Evolutionary conservation across 2,888 invertebrate genomes (phyloP).

Genomic region (Orthosia gothica): DNA sequence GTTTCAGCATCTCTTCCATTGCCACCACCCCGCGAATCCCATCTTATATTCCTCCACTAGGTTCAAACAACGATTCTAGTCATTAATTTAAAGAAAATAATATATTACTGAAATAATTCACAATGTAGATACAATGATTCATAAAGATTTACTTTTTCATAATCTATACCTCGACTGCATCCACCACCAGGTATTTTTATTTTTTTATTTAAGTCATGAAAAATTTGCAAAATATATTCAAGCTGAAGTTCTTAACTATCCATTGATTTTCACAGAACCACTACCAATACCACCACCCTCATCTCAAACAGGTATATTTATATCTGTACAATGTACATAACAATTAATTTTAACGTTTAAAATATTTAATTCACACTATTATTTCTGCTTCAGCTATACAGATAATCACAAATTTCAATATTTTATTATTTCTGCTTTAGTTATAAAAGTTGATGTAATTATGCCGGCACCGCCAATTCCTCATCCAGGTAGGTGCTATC

Average conservation of each 20-base stretch:
- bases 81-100: background rate
- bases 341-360: background rate
- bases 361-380: background rate
- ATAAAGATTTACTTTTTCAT: background rate
- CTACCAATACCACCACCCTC: background rate
- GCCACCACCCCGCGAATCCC: conserved; percentile 14
- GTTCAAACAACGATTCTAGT: background rate
- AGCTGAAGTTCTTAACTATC: background rate
- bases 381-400: background rate
- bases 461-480: background rate
- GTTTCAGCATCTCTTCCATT: conserved; percentile 35
- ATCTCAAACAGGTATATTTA: background rate
- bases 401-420: background rate
- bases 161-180: background rate
- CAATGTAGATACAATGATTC: background rate
- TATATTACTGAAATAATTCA: background rate
- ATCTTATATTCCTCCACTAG: conserved; percentile 5
- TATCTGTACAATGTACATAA: background rate
- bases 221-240: background rate
- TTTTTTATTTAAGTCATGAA: background rate
- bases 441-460: background rate
- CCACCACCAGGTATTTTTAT: conserved; percentile 16
- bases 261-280: background rate
- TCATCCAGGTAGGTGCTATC: background rate
- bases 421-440: background rate